These are phyloP conservation scores for Caretta caretta DNA, from an alignment of 2,113 vertebrate species.

Conservation along the genomic window DNA sequence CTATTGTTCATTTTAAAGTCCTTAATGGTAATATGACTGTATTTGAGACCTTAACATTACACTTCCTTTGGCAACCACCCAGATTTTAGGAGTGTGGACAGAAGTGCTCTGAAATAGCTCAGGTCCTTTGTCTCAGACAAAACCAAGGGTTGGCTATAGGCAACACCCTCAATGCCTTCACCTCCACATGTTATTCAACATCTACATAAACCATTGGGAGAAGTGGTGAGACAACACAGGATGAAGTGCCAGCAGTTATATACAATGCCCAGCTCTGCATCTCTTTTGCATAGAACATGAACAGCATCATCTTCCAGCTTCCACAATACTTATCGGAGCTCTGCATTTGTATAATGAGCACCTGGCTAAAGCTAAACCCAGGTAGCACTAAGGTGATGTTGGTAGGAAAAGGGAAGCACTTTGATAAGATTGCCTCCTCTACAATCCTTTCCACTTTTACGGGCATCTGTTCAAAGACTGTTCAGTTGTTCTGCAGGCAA, in stretches of 20 bases:
- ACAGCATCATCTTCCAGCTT: background rate
- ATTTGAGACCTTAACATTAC: background rate
- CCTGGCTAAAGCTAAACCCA: background rate
- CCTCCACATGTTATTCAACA: background rate
- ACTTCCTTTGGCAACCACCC: background rate
- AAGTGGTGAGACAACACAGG: background rate
- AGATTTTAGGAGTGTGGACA: background rate
- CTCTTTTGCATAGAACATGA: background rate
- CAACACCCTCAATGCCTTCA: background rate
- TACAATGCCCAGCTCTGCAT: background rate
- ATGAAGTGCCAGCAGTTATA: background rate
- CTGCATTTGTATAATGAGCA: background rate
- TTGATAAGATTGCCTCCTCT: background rate
- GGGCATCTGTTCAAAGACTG: no score
- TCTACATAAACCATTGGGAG: background rate
- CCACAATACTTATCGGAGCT: background rate
- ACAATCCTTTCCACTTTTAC: no score
- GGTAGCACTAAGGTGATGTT: background rate
- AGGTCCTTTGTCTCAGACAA: background rate
- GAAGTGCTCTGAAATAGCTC: background rate
- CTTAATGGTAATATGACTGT: background rate
- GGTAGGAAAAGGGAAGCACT: background rate
- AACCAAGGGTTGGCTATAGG: background rate
- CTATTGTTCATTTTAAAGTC: background rate
- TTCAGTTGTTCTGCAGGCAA: no score